Evolutionary conservation across 2,888 invertebrate species (phyloP).

Genomic region (Axea sp.): DNA sequence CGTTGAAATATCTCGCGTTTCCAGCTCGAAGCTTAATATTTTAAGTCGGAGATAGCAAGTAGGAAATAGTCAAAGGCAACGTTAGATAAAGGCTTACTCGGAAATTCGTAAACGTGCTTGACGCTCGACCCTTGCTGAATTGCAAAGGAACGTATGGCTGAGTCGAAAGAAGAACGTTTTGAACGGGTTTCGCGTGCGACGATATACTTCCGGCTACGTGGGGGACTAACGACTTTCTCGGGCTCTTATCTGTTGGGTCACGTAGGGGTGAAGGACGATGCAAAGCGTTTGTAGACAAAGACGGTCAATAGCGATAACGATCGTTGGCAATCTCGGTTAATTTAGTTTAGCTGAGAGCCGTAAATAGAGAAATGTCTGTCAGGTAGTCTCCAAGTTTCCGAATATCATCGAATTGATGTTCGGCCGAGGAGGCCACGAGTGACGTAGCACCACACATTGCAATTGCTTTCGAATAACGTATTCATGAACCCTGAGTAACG

Average conservation of each 20-base stretch:
- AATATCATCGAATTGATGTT: constrained; percentile 55
- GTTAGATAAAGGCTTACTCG: constrained; percentile 63
- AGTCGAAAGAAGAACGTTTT: constrained; percentile 62
- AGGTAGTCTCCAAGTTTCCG: constrained; percentile 31
- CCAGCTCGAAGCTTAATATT: constrained; percentile 64
- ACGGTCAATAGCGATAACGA: constrained; percentile 68
- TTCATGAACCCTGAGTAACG: constrained; percentile 39
- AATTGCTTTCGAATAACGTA: constrained; percentile 33
- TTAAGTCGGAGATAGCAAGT: constrained; percentile 66
- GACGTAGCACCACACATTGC: constrained; percentile 7
- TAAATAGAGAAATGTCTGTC: constrained; percentile 73
- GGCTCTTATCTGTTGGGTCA: constrained; percentile 73
- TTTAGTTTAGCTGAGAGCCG: constrained; percentile 74
- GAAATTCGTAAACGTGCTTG: constrained; percentile 64
- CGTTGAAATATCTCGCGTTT: constrained; percentile 55
- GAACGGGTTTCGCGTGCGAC: constrained; percentile 75
- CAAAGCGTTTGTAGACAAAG: constrained; percentile 63
- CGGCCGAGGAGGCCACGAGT: constrained; percentile 14
- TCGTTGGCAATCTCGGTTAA: constrained; percentile 74
- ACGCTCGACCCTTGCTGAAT: constrained; percentile 68
- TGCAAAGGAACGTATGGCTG: constrained; percentile 63
- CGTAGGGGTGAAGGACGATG: constrained; percentile 64
- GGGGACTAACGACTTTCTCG: constrained; percentile 77
- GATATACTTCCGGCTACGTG: constrained; percentile 73
- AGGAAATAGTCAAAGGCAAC: constrained; percentile 62